phyloP scores from a whole-genome alignment of 2,797 vertebrate species.

The Carcharodon carcharias region DNA sequence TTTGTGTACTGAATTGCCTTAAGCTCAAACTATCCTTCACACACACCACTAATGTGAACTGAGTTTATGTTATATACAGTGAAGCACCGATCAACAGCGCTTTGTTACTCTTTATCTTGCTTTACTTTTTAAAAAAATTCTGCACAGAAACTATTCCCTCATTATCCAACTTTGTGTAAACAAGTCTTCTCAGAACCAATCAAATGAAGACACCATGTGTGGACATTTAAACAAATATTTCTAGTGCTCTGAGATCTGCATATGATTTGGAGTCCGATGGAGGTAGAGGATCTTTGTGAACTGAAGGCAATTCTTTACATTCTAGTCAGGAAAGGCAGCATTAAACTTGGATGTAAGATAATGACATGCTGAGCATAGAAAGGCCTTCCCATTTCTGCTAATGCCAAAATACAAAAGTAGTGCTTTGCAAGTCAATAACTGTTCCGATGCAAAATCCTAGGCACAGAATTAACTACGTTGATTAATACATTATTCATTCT shows the following conservation, averaged over 20 bases:
- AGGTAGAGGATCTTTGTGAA: slow-evolving; percentile 68
- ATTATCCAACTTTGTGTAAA: slow-evolving; percentile 35
- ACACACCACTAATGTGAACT: slow-evolving; percentile 61
- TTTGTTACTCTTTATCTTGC: slow-evolving; percentile 59
- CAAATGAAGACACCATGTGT: slow-evolving; percentile 31
- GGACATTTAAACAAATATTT: slow-evolving; percentile 33
- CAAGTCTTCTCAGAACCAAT: slow-evolving; percentile 33
- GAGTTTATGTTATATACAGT: slow-evolving; percentile 75
- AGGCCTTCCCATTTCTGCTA: slow-evolving; percentile 65
- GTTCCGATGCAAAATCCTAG: slow-evolving; percentile 81
- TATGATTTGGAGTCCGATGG: slow-evolving; percentile 40
- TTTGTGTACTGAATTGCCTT: slow-evolving; percentile 96
- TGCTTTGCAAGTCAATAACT: slow-evolving; percentile 74
- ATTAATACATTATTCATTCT: slow-evolving; percentile 72
- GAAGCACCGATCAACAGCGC: slow-evolving; percentile 93
- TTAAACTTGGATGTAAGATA: slow-evolving; percentile 85
- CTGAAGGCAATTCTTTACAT: slow-evolving; percentile 98
- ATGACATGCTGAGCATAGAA: slow-evolving; percentile 88
- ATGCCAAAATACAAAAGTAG: slow-evolving; percentile 70
- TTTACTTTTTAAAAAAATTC: slow-evolving; percentile 56
- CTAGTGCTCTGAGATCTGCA: slow-evolving; percentile 34
- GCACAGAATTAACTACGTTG: slow-evolving; percentile 80
- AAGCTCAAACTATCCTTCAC: slow-evolving; percentile 70
- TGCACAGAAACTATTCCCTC: slow-evolving; percentile 69
- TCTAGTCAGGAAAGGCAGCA: slow-evolving; percentile 91